These are phyloP conservation scores for Ostrea denselamellosa DNA, from an alignment of 1,140 invertebrate genomes.

Conservation along the genomic window DNA sequence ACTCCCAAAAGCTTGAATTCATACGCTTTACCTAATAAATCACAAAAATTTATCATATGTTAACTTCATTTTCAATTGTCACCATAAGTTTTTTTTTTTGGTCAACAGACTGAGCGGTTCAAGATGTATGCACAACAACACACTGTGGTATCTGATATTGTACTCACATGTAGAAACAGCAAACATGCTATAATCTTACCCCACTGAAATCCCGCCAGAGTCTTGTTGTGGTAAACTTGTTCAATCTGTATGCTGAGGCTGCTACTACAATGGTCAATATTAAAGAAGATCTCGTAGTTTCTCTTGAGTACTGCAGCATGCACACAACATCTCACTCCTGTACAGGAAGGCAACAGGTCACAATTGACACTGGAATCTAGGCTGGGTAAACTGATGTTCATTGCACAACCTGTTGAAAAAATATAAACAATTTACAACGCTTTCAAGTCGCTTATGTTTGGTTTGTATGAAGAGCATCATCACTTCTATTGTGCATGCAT, in stretches of 20 bases:
- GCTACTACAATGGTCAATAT: constrained; percentile 45
- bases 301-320: constrained; percentile 34
- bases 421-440: not conserved
- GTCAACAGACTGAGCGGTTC: not conserved
- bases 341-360: constrained; percentile 44
- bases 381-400: constrained; percentile 41
- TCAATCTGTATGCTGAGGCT: constrained; percentile 50
- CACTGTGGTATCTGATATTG: not conserved
- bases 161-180: no score
- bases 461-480: no score
- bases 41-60: not conserved
- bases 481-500: no score
- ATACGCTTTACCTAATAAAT: not conserved
- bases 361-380: constrained; percentile 31
- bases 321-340: constrained; percentile 51
- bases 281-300: constrained; percentile 32
- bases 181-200: constrained; percentile 19
- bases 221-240: constrained; percentile 42
- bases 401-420: constrained; percentile 47
- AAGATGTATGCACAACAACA: no score
- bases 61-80: not conserved
- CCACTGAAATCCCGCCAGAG: constrained; percentile 42
- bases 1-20: constrained; percentile 30
- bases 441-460: not conserved
- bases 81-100: not conserved